These are phyloP conservation scores for Caenorhabditis wallacei DNA, from an alignment of 2,888 invertebrate genomes.

Conservation along the genomic window DNA sequence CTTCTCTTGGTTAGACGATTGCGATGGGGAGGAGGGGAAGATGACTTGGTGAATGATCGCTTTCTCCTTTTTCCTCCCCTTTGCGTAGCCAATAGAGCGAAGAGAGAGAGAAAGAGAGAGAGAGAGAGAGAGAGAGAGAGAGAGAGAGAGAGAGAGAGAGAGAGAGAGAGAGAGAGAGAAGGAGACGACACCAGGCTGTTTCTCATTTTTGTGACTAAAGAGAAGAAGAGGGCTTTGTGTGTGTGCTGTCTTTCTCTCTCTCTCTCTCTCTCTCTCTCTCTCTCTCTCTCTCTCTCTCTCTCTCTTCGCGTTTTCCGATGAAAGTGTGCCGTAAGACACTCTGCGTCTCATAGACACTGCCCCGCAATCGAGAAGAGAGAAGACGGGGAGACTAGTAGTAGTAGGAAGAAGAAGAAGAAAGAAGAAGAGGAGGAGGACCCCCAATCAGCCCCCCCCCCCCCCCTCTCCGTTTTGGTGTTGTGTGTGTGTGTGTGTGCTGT, in stretches of 20 bases:
- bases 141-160: no score
- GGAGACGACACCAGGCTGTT: conserved; percentile 21
- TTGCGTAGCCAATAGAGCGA: no score
- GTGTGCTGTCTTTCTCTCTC: conserved; percentile 45
- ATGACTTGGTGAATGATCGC: neutral
- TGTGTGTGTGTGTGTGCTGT: no score
- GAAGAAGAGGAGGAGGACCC: neutral
- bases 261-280: neutral
- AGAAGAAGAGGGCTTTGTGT: conserved; percentile 34
- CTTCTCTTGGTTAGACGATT: no score
- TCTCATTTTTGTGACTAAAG: conserved; percentile 59
- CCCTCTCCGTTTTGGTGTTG: no score
- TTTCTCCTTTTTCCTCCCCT: neutral
- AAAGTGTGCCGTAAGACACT: neutral
- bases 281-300: conserved; percentile 13
- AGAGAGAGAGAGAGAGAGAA: neutral
- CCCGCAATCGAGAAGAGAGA: conserved; percentile 32
- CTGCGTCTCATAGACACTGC: conserved; percentile 8
- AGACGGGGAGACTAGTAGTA: conserved; percentile 15
- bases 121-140: neutral
- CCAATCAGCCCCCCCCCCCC: conserved; percentile 4
- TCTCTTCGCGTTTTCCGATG: neutral
- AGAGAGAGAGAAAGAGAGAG: neutral
- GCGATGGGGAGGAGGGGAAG: no score
- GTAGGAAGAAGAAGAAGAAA: neutral